Evolutionary conservation across 2,113 vertebrate genomes (phyloP), one percentile per base, ranked within the genome.

Genomic region (Spea bombifrons): DNA sequence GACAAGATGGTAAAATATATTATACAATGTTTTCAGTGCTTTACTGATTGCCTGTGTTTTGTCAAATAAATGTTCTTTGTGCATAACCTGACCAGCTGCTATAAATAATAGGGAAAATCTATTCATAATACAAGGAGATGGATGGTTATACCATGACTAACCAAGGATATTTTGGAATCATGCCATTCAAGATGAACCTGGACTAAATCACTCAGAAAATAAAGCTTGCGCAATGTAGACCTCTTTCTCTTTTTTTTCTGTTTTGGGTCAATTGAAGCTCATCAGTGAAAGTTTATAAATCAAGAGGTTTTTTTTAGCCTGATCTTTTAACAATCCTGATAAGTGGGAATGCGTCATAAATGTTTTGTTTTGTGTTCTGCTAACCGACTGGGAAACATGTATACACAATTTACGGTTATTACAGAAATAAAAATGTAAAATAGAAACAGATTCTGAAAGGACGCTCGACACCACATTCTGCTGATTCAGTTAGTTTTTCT

Each of bases 51-150:
- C 15, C 76, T 78, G 76, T 13, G 5, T 70, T 78, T 78, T 72
- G 76, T 78, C 76, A 78, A 6, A 71, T 71, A 8, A 47, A 71
- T 53, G 59, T 64, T 52, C 68, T 65, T 78, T 71, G 44, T 71
- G 16, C 68, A 64, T 78, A 78, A 65, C 68, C 45, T 65, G 48
- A 44, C 55, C 76, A 78, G 76, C 57, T 78, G 76, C 59, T 71
- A 71, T 71, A 78, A 50, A 78, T 78, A 78, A 76, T 61, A 61
- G 52, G 30, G 4, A 6, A 70, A 71, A 63, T 55, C 68, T 65
- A 49, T 76, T 76, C n/a, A 76, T 69, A 76, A 76, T 76, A 76
- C 66, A 68, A 69, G 75, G 52, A 53, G 69, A 78, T 78, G 68
- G 68, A 78, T 78, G 76, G 53, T 46, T 71, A 65, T 71, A 66